Evolutionary conservation across 2,113 vertebrate species (phyloP).

Genomic region (Parotia lawesii): DNA sequence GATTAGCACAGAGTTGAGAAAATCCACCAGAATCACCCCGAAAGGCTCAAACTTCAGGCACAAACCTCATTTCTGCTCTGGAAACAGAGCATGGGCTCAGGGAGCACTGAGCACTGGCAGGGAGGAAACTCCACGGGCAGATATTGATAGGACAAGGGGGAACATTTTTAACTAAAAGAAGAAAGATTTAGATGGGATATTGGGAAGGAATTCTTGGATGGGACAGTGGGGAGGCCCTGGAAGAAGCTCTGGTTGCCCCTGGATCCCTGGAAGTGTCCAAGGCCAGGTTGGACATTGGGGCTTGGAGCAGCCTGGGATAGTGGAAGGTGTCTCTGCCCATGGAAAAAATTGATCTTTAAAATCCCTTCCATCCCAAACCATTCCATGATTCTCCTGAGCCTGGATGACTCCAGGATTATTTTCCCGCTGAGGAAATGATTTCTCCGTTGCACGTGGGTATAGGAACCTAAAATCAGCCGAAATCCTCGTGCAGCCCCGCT

Average conservation of each 20-base stretch:
- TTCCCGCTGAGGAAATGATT: neutral
- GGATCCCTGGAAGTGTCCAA: neutral
- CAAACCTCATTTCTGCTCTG: too few species aligned
- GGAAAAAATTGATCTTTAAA: neutral
- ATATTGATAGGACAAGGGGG: too few species aligned
- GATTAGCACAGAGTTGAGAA: too few species aligned
- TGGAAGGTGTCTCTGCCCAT: neutral
- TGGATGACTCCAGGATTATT: neutral
- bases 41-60: too few species aligned
- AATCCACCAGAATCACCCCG: too few species aligned
- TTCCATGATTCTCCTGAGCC: neutral
- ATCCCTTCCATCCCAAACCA: neutral
- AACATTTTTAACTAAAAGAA: too few species aligned
- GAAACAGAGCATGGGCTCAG: too few species aligned
- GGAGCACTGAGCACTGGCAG: too few species aligned
- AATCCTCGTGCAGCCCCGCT: neutral
- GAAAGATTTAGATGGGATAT: too few species aligned
- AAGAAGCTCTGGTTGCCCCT: neutral
- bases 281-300: rapidly evolving
- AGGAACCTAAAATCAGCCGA: neutral
- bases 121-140: too few species aligned
- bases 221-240: neutral
- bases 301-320: neutral
- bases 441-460: rapidly evolving
- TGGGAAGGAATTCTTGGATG: neutral